These are phyloP conservation scores for Sciurus niger DNA, from an alignment of 2,113 vertebrate species.

Conservation along the genomic window DNA sequence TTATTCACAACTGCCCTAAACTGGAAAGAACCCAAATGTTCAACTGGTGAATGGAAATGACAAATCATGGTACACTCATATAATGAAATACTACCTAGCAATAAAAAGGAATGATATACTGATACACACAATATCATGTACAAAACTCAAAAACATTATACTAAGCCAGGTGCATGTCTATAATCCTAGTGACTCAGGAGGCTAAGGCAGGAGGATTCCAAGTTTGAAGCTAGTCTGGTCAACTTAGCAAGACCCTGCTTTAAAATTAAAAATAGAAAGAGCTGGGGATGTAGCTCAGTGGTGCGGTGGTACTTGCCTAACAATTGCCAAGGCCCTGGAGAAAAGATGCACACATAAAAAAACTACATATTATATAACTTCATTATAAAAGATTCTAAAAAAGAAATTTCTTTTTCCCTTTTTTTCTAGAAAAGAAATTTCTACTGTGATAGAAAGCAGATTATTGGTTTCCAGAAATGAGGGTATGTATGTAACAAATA, in stretches of 20 bases:
- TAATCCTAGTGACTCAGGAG: too few relatives aligned
- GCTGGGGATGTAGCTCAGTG: too few relatives aligned
- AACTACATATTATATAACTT: not conserved
- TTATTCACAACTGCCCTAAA: too few relatives aligned
- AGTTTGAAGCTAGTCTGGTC: too few relatives aligned
- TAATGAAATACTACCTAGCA: not conserved
- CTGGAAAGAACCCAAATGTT: not conserved
- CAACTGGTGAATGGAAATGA: not conserved
- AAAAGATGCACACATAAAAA: constrained; percentile 24
- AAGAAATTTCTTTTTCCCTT: not conserved
- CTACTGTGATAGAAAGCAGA: not conserved
- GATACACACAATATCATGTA: not conserved
- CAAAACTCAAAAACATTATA: not conserved
- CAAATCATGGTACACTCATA: not conserved
- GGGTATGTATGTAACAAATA: not conserved
- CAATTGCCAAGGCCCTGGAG: too few relatives aligned
- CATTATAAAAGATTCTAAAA: not conserved
- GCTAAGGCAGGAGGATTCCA: too few relatives aligned
- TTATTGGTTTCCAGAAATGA: not conserved
- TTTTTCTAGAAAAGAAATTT: too few relatives aligned
- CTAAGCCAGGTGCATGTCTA: not conserved
- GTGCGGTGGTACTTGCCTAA: too few relatives aligned
- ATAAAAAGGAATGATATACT: not conserved
- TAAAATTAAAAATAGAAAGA: too few relatives aligned
- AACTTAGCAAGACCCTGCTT: too few relatives aligned